A percentile compares a stretch with the other conserved stretches of the same genome.
These are phyloP conservation scores for Andrena bicolor DNA, from an alignment of 2,888 invertebrate species.

Conservation along the genomic window DNA sequence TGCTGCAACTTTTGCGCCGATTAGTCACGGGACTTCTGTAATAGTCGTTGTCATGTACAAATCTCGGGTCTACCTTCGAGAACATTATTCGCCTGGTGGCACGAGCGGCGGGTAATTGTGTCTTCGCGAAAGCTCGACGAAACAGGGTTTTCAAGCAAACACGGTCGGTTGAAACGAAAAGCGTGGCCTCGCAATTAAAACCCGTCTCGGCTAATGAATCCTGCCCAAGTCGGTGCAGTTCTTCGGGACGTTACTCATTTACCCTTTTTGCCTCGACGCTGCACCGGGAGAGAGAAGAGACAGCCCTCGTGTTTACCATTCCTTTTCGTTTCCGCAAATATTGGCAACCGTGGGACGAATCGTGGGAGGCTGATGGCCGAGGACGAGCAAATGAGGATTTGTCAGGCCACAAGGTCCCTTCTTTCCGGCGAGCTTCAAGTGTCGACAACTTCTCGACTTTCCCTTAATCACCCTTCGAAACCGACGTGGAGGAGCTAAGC, in stretches of 20 bases:
- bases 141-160: slow-evolving; percentile 36
- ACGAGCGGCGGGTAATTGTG: slow-evolving; percentile 8
- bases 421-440: slow-evolving; percentile 28
- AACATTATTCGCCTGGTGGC: slow-evolving; percentile 24
- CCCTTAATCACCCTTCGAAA: background rate
- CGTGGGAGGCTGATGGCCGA: slow-evolving; percentile 62
- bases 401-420: slow-evolving; percentile 29
- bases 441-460: slow-evolving; percentile 12
- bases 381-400: slow-evolving; percentile 19
- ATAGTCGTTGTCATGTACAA: background rate
- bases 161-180: slow-evolving; percentile 24
- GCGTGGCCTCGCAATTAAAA: slow-evolving; percentile 37
- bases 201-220: slow-evolving; percentile 37
- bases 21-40: slow-evolving; percentile 36
- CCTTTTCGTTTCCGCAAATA: slow-evolving; percentile 75
- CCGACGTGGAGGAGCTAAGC: too few relatives aligned
- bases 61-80: background rate
- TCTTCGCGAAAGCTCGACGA: background rate
- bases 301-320: slow-evolving; percentile 62
- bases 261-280: background rate
- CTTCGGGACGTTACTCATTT: slow-evolving; percentile 3
- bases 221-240: slow-evolving; percentile 18
- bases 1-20: slow-evolving; percentile 27
- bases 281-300: background rate
- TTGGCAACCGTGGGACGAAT: slow-evolving; percentile 72